Percentiles rank a stretch among this genome's conserved stretches.
These are phyloP conservation scores for Myxocyprinus asiaticus DNA, from an alignment of 2,113 vertebrate species.

Conservation along the genomic window DNA sequence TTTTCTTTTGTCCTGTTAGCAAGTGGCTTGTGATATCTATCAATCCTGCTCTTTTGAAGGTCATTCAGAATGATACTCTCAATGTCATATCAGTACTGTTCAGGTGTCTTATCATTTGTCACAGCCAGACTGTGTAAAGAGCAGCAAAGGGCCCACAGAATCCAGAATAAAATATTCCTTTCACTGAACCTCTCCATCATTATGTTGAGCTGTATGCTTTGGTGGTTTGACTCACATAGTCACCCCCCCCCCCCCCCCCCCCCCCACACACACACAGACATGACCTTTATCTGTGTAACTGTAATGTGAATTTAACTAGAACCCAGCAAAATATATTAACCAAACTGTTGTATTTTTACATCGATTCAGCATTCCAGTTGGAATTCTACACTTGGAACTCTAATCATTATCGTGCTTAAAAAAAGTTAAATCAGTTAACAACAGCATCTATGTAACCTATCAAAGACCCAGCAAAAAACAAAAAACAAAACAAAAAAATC, in stretches of 20 bases:
- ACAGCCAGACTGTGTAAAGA: slow-evolving; percentile 51
- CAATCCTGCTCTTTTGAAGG: slow-evolving; percentile 34
- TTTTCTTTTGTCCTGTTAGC: background rate
- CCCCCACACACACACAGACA: slow-evolving; percentile 5
- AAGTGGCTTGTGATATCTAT: slow-evolving; percentile 21
- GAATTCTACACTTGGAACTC: too few species aligned
- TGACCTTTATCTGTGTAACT: background rate
- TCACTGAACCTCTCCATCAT: slow-evolving; percentile 34
- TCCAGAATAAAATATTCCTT: slow-evolving; percentile 46
- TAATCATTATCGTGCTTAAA: too few species aligned
- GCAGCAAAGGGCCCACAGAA: slow-evolving; percentile 43
- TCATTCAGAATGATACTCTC: slow-evolving; percentile 29
- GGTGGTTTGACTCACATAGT: background rate
- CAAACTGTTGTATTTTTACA: background rate
- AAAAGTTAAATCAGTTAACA: too few species aligned
- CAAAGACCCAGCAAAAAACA: too few species aligned
- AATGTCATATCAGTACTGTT: slow-evolving; percentile 65
- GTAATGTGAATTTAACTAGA: background rate
- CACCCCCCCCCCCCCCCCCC: too few species aligned
- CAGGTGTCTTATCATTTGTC: slow-evolving; percentile 67
- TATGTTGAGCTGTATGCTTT: slow-evolving; percentile 36
- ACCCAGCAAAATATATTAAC: background rate
- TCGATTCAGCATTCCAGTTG: too few species aligned
- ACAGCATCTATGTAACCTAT: too few species aligned
- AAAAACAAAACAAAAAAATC: too few species aligned